A percentile compares a stretch with the other conserved stretches of the same genome.
These are phyloP conservation scores for Drosophila pegasa DNA, from an alignment of 2,888 invertebrate species.

Conservation along the genomic window DNA sequence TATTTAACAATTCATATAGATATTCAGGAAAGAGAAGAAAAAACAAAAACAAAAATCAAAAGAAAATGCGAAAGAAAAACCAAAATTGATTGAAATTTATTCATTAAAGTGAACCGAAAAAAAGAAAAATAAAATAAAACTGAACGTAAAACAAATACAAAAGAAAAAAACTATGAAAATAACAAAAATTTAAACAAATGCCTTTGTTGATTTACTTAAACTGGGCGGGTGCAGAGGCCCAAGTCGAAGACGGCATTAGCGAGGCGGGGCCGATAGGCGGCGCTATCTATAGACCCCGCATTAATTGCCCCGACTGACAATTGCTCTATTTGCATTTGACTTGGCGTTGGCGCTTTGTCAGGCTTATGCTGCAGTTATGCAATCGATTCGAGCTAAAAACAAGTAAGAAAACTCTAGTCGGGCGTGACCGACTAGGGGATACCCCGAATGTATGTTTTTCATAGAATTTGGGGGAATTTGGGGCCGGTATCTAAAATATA, in stretches of 20 bases:
- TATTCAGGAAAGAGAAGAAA: slow-evolving; percentile 23
- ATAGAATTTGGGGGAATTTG: no score
- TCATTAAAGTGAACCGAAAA: slow-evolving; percentile 62
- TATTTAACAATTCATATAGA: slow-evolving; percentile 56
- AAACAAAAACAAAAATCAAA: slow-evolving; percentile 16
- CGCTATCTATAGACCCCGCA: slow-evolving; percentile 42
- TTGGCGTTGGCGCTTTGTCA: slow-evolving; percentile 64
- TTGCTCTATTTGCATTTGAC: slow-evolving; percentile 45
- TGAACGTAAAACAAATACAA: slow-evolving; percentile 33
- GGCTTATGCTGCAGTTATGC: slow-evolving; percentile 50
- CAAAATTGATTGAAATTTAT: slow-evolving; percentile 69
- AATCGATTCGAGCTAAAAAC: no score
- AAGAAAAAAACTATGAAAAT: slow-evolving; percentile 46
- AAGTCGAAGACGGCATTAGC: neutral
- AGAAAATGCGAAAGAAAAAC: slow-evolving; percentile 23
- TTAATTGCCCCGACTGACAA: slow-evolving; percentile 28
- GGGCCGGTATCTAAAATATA: no score
- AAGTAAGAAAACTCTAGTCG: no score
- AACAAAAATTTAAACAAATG: slow-evolving; percentile 36
- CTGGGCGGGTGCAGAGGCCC: slow-evolving; percentile 11
- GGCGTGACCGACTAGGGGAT: no score
- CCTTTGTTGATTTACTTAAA: slow-evolving; percentile 25
- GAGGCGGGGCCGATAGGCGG: slow-evolving; percentile 27
- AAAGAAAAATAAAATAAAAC: slow-evolving; percentile 10
- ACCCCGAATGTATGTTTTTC: no score